Percentiles rank a stretch among this genome's conserved stretches.
Conservation (phyloP, 1,140 invertebrate species). For the Lasioglossum albipes region DNA sequence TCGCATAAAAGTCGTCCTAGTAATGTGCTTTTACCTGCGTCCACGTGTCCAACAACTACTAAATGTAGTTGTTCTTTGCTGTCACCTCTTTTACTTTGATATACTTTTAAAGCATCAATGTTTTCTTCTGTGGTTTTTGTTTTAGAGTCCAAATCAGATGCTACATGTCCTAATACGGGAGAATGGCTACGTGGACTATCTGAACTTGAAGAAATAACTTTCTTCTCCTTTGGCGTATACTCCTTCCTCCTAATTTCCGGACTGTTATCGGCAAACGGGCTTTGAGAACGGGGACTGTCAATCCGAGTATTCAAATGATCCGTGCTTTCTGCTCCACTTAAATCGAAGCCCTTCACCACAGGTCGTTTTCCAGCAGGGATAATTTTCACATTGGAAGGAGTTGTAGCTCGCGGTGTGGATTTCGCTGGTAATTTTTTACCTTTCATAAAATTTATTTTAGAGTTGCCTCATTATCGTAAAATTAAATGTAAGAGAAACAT, state of each 20-base stretch:
- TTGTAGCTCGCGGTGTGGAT: constrained; percentile 63
- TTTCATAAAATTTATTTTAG: constrained; percentile 62
- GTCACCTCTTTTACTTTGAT: constrained; percentile 86
- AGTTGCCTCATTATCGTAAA: background rate
- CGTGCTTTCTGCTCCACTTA: constrained; percentile 65
- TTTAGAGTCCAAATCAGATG: constrained; percentile 74
- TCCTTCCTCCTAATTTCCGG: constrained; percentile 66
- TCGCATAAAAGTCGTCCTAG: constrained; percentile 97
- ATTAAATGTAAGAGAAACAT: background rate
- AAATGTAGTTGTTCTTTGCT: constrained; percentile 94
- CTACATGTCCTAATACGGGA: constrained; percentile 82
- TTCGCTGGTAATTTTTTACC: constrained; percentile 69
- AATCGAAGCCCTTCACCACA: constrained; percentile 70
- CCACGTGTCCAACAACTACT: constrained; percentile 98
- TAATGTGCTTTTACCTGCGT: constrained; percentile 99
- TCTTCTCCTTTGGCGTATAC: constrained; percentile 62
- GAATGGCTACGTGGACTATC: constrained; percentile 82
- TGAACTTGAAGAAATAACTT: constrained; percentile 60
- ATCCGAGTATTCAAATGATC: constrained; percentile 64
- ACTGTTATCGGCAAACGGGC: constrained; percentile 70
- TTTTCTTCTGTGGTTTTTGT: constrained; percentile 81
- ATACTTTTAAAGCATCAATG: constrained; percentile 82
- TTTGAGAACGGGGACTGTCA: constrained; percentile 69
- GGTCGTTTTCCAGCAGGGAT: constrained; percentile 66
- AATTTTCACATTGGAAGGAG: constrained; percentile 70